Evolutionary conservation across 2,888 invertebrate species (phyloP), one percentile per base, ranked within the genome.

Genomic region (Cheilosia impressa): DNA sequence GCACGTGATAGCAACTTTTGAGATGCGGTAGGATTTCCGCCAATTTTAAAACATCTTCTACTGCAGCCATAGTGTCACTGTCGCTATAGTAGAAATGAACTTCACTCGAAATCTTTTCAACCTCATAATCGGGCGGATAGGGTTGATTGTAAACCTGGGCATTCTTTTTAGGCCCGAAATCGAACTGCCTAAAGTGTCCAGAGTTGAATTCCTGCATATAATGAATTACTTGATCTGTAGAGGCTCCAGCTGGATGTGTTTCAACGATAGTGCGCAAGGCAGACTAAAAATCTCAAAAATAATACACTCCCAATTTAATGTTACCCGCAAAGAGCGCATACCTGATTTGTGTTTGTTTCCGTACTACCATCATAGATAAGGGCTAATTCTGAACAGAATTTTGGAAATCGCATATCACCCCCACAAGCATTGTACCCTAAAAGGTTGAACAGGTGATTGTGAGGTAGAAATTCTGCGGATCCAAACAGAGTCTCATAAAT

Each of bases 141-240:
- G 6, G 4, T 22, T 50, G 19, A 19, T 22, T 22, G 19, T 50
- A 50, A 1, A 50, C 1, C 10, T 10, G 6, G 4, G 19, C 19
- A 13, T 50, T 50, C 10, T 22, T 50, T 4, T 19, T 22, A 3
- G 63, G 89, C 0, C 91, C 92, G 57, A 91, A 90, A 69, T 91
- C 91, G 60, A 92, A 91, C 10, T 91, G 90, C 1, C 91, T 89
- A 47, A 91, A 91, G 31, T 90, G 89, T n/a, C 90, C 90, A 7
- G 91, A 92, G 13, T 91, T 89, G 27, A 91, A 91, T 5, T 91
- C 91, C 81, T 91, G 91, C 55, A 91, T 91, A 65, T 92, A 91
- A 75, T 92, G 91, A 89, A 91, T 91, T 22, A 91, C 84, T 87
- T 91, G 91, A 58, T 91, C 91, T 43, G 92, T 89, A 0, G 91